These are phyloP conservation scores for Poeciliopsis turneri DNA, from an alignment of 2,797 vertebrate genomes.

Conservation along the genomic window DNA sequence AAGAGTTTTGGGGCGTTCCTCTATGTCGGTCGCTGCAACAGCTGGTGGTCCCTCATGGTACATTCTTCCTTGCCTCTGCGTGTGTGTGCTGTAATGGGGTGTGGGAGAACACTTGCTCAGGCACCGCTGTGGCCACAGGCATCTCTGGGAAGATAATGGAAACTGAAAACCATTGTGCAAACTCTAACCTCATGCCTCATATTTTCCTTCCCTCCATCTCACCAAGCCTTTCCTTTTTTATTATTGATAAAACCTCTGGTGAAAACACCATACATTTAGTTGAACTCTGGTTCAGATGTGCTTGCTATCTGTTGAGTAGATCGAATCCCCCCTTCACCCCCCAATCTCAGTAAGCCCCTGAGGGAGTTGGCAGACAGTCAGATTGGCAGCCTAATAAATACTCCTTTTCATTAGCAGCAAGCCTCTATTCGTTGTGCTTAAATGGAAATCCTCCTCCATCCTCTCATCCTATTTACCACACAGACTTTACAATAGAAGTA, in stretches of 20 bases:
- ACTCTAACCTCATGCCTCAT: constrained; percentile 5
- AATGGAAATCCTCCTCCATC: constrained; percentile 52
- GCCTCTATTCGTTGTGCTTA: constrained; percentile 57
- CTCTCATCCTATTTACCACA: constrained; percentile 40
- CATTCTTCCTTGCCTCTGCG: constrained; percentile 63
- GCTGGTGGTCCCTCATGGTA: constrained; percentile 69
- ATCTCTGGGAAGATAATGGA: constrained; percentile 48
- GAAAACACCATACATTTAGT: constrained; percentile 22
- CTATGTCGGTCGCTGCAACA: constrained; percentile 59
- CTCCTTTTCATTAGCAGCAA: constrained; percentile 64
- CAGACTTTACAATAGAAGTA: constrained; percentile 25
- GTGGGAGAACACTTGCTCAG: constrained; percentile 66
- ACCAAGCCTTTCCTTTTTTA: constrained; percentile 6
- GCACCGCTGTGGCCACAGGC: constrained; percentile 52
- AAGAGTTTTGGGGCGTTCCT: constrained; percentile 65
- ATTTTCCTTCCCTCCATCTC: constrained; percentile 17
- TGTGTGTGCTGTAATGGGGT: constrained; percentile 31
- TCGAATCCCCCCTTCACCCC: constrained; percentile 19
- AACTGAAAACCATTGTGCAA: constrained; percentile 37
- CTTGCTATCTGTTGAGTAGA: constrained; percentile 30
- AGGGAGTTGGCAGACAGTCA: constrained; percentile 54
- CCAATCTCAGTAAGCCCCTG: constrained; percentile 35
- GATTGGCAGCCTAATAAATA: constrained; percentile 66
- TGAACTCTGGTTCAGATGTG: constrained; percentile 43
- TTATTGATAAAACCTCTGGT: constrained; percentile 18